Conservation (phyloP, 2,888 invertebrate species). For the Unio pictorum region DNA sequence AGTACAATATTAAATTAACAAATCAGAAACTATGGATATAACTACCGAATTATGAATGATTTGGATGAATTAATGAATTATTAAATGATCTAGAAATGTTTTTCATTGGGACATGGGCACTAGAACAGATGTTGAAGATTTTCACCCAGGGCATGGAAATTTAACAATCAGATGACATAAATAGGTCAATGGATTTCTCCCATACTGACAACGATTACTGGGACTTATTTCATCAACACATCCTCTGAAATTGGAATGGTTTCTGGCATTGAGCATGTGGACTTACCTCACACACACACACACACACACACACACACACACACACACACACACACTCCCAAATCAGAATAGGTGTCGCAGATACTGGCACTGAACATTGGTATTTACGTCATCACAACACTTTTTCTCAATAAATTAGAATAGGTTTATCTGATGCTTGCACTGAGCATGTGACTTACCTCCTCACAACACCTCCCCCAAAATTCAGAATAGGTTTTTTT, state of each 20-base stretch:
- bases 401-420: slow-evolving; percentile 94
- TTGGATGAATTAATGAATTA: no score
- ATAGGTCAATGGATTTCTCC: no score
- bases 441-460: slow-evolving; percentile 84
- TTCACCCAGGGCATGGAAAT: no score
- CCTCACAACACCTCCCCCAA: background rate
- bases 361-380: background rate
- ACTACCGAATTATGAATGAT: no score
- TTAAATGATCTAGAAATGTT: no score
- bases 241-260: slow-evolving; percentile 96
- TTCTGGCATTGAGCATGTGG: slow-evolving; percentile 87
- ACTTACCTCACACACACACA: slow-evolving; percentile 70
- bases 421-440: slow-evolving; percentile 84
- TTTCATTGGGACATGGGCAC: no score
- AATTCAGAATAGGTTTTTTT: background rate
- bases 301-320: background rate
- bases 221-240: slow-evolving; percentile 83
- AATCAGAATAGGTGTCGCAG: background rate
- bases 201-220: background rate
- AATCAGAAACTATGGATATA: no score
- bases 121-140: no score
- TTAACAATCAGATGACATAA: no score
- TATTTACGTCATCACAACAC: slow-evolving; percentile 81
- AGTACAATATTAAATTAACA: no score
- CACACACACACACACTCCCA: background rate